Evolutionary conservation across 2,113 vertebrate genomes (phyloP), one percentile per base, ranked within the genome.

Genomic region (Mormyrus iriodes): DNA sequence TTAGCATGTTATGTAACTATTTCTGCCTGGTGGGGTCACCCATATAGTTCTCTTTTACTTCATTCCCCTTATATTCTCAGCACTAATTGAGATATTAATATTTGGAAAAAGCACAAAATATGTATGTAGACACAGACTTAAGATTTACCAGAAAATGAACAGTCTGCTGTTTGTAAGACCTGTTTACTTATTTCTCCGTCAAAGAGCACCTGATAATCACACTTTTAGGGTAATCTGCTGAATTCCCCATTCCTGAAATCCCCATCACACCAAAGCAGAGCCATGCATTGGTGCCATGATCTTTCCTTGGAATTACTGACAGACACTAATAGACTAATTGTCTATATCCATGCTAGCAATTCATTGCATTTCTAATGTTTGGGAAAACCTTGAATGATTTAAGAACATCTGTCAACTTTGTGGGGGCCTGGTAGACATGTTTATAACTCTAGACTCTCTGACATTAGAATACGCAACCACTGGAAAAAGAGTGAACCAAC

Each of bases 141-240:
- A 42, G 31, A 42, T 79, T 42, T 35, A 76, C 69, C 31, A 76
- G 35, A 21, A n/a, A 85, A 46, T n/a, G 24, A 51, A n/a, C 42
- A 19, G 35, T 46, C 39, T 44, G 82, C 19, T 84, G 9, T 84
- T 84, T 48, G 17, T 46, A 84, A 84, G 44, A 21, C 46, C 42
- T 48, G 46, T 48, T 48, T 84, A n/a, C 51, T 51, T 85, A 49
- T 51, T n/a, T 27, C 44, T 13, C 21, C 48, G 51, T 49, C 84
- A 90, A 89, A 65, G 44, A 58, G 15, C 24, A 48, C 44, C 48
- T 85, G n/a, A 51, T 10, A 85, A 48, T 85, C 46, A 76, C n/a
- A 48, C 83, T 49, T 85, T 85, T 10, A 48, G 44, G 46, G 44
- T 85, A 51, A 85, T 48, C 83, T 85, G 24, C 48, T 17, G 10